Evolutionary conservation across 2,888 invertebrate species (phyloP), one percentile per base, ranked within the genome.

Genomic region (Uropetala carovei): DNA sequence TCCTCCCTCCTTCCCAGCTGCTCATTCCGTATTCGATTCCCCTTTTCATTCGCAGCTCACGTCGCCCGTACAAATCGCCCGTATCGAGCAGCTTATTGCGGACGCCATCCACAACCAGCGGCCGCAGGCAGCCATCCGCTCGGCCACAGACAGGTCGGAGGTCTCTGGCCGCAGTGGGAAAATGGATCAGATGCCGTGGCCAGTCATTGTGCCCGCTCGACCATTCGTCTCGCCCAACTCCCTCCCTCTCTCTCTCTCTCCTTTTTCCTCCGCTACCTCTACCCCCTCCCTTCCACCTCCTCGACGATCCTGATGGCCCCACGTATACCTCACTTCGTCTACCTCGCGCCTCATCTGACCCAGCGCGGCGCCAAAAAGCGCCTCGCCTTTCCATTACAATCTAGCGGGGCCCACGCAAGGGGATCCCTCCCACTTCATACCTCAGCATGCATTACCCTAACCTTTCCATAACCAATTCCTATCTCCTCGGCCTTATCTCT

Each of bases 21-120:
- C 86, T 59, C 86, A 86, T 59, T 59, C 60, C 30, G 83, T 30
- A 86, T 86, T 86, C 86, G 86, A 58, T 30, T 60, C 60, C 59
- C 27, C 60, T 64, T 86, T 86, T 60, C 86, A 86, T 86, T 86
- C 86, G 86, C 86, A 86, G 60, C 60, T 86, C 86, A 86, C 86
- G 86, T 86, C 59, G 86, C 86, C 60, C 86, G 59, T 86, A 86
- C 86, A 86, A 86, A 86, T 86, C 83, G 83, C 83, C 13, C 83
- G 57, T 83, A 83, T 83, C 86, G 86, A 86, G 60, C 86, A 22
- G 60, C 85, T 85, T 22, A 22, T 86, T 60, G 30, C 16, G 58
- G 30, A 60, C 60, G 60, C 60, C 59, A 58, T 64, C 64, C 14
- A 16, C 13, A 43, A 3, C 64, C 64, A 64, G n/a, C 18, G 68